Percentiles rank a stretch among this genome's conserved stretches.
Evolutionary conservation across 2,888 invertebrate genomes (phyloP).

Genomic region (Hydrotaea diabolus): DNA sequence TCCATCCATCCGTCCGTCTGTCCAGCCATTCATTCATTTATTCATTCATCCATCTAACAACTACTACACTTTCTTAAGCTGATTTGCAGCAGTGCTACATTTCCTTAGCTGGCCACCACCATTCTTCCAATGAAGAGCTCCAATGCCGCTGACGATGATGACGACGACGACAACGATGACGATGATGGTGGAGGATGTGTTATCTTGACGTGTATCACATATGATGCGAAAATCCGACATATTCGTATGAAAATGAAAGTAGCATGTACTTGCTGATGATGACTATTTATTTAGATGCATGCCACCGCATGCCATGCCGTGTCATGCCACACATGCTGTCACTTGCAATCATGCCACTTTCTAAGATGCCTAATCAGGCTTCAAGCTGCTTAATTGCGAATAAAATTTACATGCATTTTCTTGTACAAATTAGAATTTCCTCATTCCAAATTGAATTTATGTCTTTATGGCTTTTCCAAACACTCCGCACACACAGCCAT

Average conservation of each 20-base stretch:
- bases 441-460: slow-evolving; percentile 34
- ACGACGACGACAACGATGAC: not conserved
- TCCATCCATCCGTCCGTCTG: slow-evolving; percentile 37
- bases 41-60: slow-evolving; percentile 5
- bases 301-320: not conserved
- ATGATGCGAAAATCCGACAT: slow-evolving; percentile 66
- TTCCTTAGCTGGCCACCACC: slow-evolving; percentile 18
- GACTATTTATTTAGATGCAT: not conserved
- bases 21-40: slow-evolving; percentile 32
- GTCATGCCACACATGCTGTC: slow-evolving; percentile 31
- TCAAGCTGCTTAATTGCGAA: slow-evolving; percentile 33
- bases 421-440: slow-evolving; percentile 42
- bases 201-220: slow-evolving; percentile 57
- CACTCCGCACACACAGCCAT: too few relatives aligned
- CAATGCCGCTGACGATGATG: not conserved
- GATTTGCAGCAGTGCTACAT: slow-evolving; percentile 21
- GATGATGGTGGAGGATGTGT: slow-evolving; percentile 37
- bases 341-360: slow-evolving; percentile 54
- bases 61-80: slow-evolving; percentile 29
- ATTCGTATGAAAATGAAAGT: slow-evolving; percentile 61
- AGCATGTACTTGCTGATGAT: not conserved
- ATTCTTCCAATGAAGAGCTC: slow-evolving; percentile 6
- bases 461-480: not conserved
- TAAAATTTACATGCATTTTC: slow-evolving; percentile 37
- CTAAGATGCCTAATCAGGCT: slow-evolving; percentile 52